A percentile compares a stretch with the other conserved stretches of the same genome.
phyloP scores from a whole-genome alignment of 2,113 vertebrate species.

The Carassius gibelio region DNA sequence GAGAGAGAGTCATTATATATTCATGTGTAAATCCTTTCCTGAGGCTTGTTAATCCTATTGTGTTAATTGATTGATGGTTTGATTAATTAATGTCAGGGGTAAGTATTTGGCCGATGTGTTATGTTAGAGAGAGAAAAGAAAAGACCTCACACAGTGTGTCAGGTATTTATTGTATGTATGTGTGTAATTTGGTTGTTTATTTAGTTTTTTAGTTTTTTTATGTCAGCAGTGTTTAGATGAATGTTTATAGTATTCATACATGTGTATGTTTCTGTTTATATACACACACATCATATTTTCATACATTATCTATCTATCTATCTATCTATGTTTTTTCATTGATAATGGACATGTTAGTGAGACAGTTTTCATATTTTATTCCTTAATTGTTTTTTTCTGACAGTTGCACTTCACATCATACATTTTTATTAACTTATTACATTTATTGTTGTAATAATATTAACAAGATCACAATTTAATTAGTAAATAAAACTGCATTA shows the following conservation, averaged over 20 bases:
- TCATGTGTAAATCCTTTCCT: slow-evolving; percentile 39
- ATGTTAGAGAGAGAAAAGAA: neutral
- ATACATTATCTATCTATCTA: too few relatives aligned
- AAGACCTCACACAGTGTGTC: slow-evolving; percentile 2
- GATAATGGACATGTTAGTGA: too few relatives aligned
- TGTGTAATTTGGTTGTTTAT: neutral
- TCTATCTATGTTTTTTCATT: neutral
- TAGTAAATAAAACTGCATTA: neutral
- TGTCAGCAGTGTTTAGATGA: neutral
- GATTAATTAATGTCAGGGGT: slow-evolving; percentile 37
- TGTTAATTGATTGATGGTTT: slow-evolving; percentile 47
- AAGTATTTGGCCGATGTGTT: slow-evolving; percentile 12
- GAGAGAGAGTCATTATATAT: slow-evolving; percentile 29
- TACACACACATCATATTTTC: too few relatives aligned
- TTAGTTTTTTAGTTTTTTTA: neutral
- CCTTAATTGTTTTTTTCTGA: neutral
- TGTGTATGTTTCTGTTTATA: too few relatives aligned
- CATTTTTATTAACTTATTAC: neutral
- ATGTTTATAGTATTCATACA: too few relatives aligned
- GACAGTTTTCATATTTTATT: neutral
- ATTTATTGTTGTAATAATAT: neutral
- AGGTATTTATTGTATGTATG: neutral
- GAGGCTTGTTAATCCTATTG: slow-evolving; percentile 46
- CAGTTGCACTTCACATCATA: neutral
- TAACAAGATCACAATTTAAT: neutral